Conservation (phyloP, 2,888 invertebrate genomes). For the Neocrepidodera transversa region DNA sequence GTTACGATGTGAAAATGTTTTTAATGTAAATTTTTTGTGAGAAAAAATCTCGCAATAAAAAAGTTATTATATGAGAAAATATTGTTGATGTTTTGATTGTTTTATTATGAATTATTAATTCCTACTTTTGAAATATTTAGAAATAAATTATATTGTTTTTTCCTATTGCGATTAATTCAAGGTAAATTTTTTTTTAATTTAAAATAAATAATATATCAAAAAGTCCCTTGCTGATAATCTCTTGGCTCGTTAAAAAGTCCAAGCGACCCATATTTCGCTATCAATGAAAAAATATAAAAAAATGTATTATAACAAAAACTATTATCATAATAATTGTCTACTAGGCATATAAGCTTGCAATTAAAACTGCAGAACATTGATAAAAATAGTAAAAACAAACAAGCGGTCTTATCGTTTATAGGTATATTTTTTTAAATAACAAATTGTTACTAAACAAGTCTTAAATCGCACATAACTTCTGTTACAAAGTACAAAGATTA, state of each 20-base stretch:
- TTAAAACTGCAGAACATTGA: constrained; percentile 28
- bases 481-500: too few species aligned
- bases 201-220: not conserved
- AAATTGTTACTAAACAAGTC: too few species aligned
- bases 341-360: constrained; percentile 13
- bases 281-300: constrained; percentile 13
- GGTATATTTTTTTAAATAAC: not conserved
- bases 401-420: constrained; percentile 22
- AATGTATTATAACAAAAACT: constrained; percentile 12
- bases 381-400: constrained; percentile 24
- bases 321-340: constrained; percentile 27
- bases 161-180: not conserved
- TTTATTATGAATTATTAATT: not conserved
- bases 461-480: too few species aligned
- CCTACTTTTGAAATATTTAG: too few species aligned
- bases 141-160: not conserved
- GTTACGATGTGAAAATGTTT: constrained; percentile 24
- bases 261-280: not conserved
- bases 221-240: not conserved
- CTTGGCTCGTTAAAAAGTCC: not conserved
- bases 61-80: not conserved
- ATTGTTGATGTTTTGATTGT: not conserved
- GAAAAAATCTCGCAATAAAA: constrained; percentile 11
- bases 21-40: constrained; percentile 25
- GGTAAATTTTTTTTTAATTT: not conserved